Percentiles rank a stretch among this genome's conserved stretches.
Evolutionary conservation across 2,113 vertebrate genomes (phyloP).

Genomic region (Camelus dromedarius): DNA sequence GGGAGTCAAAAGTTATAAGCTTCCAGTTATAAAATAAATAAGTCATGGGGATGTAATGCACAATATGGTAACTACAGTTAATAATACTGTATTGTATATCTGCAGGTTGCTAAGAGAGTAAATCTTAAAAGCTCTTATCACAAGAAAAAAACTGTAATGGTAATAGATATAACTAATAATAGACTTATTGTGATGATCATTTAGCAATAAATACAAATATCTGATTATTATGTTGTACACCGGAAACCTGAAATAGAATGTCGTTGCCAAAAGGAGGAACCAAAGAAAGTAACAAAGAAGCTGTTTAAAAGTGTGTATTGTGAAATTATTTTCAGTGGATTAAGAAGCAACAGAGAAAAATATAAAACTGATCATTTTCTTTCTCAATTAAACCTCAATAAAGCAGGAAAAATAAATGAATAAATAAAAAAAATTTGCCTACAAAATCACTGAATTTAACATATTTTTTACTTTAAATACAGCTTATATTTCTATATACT

Average conservation of each 20-base stretch:
- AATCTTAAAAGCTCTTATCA: not conserved
- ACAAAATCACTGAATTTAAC: not conserved
- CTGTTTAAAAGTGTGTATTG: not conserved
- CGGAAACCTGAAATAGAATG: not conserved
- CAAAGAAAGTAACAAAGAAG: not conserved
- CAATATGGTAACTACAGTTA: not conserved
- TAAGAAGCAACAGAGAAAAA: not conserved
- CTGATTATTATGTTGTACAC: not conserved
- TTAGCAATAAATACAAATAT: not conserved
- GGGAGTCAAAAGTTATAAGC: not conserved
- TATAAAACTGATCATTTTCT: not conserved
- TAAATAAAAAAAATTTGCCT: not conserved
- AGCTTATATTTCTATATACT: not conserved
- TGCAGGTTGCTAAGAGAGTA: not conserved
- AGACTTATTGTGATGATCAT: not conserved
- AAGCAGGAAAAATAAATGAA: not conserved
- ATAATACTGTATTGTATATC: not conserved
- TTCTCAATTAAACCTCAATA: not conserved
- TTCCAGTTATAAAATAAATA: not conserved
- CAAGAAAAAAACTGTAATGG: not conserved
- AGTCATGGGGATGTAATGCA: not conserved
- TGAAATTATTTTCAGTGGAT: not conserved
- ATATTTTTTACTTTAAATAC: not conserved
- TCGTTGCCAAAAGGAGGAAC: slow-evolving; percentile 79
- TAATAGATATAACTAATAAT: not conserved